Percentiles rank a stretch among this genome's conserved stretches.
phyloP scores from a whole-genome alignment of 2,888 invertebrate genomes.

The Drosophila kanekoi region DNA sequence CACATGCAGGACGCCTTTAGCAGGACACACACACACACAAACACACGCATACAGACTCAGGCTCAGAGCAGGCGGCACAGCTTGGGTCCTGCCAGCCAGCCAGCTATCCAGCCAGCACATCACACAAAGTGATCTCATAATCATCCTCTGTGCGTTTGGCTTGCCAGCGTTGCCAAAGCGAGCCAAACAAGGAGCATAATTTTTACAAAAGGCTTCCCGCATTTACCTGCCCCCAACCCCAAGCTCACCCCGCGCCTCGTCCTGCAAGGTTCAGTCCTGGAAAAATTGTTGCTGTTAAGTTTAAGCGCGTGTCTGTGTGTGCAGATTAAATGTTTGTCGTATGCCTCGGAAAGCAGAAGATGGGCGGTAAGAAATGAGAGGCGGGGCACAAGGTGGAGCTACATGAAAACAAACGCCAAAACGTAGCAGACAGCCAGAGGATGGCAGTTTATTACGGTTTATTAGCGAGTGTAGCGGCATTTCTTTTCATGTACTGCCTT shows the following conservation, averaged over 20 bases:
- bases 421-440: constrained; percentile 54
- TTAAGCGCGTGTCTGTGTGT: constrained; percentile 68
- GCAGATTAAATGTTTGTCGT: constrained; percentile 78
- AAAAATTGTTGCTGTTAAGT: constrained; percentile 61
- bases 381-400: constrained; percentile 10
- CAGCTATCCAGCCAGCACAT: constrained; percentile 56
- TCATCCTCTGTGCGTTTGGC: constrained; percentile 74
- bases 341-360: constrained; percentile 34
- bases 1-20: constrained; percentile 46
- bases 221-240: background rate
- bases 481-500: constrained; percentile 58
- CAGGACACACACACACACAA: constrained; percentile 35
- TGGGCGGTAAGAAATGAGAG: background rate
- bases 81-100: constrained; percentile 41
- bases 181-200: constrained; percentile 72
- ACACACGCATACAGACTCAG: constrained; percentile 1
- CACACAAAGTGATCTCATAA: constrained; percentile 83
- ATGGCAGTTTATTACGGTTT: constrained; percentile 77
- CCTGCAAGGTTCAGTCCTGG: constrained; percentile 40
- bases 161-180: constrained; percentile 60
- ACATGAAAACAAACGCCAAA: constrained; percentile 44
- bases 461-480: constrained; percentile 63
- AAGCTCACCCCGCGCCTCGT: background rate
- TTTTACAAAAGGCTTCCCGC: constrained; percentile 61
- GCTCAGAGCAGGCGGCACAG: constrained; percentile 29